Evolutionary conservation across 2,888 invertebrate genomes (phyloP).

Genomic region (Eupithecia pulchellata): DNA sequence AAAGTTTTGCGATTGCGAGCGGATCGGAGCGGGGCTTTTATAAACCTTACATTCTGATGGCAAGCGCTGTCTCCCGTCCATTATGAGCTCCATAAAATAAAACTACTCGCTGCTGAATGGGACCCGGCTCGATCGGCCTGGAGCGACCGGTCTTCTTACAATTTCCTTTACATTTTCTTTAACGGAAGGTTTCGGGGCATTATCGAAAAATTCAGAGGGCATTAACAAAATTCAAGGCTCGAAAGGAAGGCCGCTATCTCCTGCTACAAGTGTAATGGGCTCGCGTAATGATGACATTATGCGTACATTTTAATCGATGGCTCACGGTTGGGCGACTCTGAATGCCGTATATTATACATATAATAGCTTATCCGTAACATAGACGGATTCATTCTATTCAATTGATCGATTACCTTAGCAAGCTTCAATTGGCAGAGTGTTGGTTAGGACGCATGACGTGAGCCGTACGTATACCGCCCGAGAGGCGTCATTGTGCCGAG

Average conservation of each 20-base stretch:
- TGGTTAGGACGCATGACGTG: conserved; percentile 15
- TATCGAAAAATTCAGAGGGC: conserved; percentile 61
- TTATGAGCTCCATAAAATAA: conserved; percentile 54
- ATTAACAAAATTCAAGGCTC: conserved; percentile 63
- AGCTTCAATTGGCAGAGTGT: conserved; percentile 35
- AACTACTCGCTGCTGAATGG: conserved; percentile 50
- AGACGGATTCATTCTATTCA: conserved; percentile 58
- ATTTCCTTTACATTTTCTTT: conserved; percentile 60
- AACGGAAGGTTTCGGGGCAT: conserved; percentile 58
- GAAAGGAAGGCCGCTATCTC: conserved; percentile 61
- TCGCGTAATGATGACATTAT: conserved; percentile 73
- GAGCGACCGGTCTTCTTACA: conserved; percentile 50
- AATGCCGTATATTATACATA: conserved; percentile 61
- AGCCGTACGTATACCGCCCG: not conserved
- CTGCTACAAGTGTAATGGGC: conserved; percentile 58
- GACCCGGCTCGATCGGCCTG: conserved; percentile 29
- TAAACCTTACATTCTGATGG: conserved; percentile 61
- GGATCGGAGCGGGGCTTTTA: conserved; percentile 66
- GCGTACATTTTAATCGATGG: conserved; percentile 74
- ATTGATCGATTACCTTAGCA: conserved; percentile 62
- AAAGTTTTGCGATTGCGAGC: conserved; percentile 74
- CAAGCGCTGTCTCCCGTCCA: conserved; percentile 53
- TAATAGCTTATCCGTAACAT: conserved; percentile 58
- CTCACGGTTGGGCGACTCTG: conserved; percentile 67
- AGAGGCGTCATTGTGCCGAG: conserved; percentile 24